These are phyloP conservation scores for Netelia inedita DNA, from an alignment of 2,888 invertebrate species.

Conservation along the genomic window DNA sequence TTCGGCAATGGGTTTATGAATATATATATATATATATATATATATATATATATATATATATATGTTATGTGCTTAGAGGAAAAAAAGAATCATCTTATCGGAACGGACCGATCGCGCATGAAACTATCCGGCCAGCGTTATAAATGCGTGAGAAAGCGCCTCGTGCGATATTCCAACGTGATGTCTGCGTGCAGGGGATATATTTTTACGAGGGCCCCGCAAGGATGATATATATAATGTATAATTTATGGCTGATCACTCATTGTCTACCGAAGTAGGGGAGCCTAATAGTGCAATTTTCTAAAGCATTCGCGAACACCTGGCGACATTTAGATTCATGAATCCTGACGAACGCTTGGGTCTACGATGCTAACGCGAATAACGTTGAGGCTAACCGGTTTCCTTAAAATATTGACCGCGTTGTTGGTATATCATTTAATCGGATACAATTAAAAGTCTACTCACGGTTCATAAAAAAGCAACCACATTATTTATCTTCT, in stretches of 20 bases:
- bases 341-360: constrained; percentile 32
- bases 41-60: constrained; percentile 12
- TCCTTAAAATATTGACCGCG: background rate
- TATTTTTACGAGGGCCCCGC: constrained; percentile 25
- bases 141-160: constrained; percentile 68
- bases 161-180: constrained; percentile 27
- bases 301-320: constrained; percentile 58
- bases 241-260: constrained; percentile 67
- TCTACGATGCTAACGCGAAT: background rate
- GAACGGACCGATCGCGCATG: constrained; percentile 51
- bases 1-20: constrained; percentile 22
- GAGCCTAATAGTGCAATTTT: constrained; percentile 50
- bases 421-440: background rate
- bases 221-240: constrained; percentile 52
- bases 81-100: constrained; percentile 51
- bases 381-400: constrained; percentile 21
- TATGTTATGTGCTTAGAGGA: constrained; percentile 25
- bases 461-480: too few relatives aligned
- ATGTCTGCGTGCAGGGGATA: constrained; percentile 1
- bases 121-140: constrained; percentile 41
- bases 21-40: background rate
- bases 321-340: constrained; percentile 58
- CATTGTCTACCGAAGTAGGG: constrained; percentile 48
- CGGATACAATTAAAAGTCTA: background rate
- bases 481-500: too few relatives aligned